Base-by-base conservation (phyloP, 2,797 vertebrate genomes). In the Tympanoctomys barrerae region DNA sequence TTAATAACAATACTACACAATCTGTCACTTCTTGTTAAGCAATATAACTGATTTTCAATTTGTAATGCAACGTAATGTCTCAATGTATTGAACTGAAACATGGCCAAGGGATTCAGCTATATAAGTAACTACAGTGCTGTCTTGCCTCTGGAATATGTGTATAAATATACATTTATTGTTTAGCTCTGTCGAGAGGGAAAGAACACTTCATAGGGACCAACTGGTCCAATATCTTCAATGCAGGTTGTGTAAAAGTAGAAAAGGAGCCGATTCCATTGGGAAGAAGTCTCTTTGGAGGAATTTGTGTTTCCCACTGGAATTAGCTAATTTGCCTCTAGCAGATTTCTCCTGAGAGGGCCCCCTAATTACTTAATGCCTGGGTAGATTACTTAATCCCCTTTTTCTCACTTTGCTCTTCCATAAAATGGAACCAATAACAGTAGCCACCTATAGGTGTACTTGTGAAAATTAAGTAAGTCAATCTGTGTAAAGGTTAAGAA, bases 371-470 rank as follows among this genome's bases (percentile, higher is more conserved):
- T 12, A 2, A 42, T 7, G 59, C 33, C 64, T 54, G 5, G 18
- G 19, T 66, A 57, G 85, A 10, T 52, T 26, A 46, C 21, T 31
- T 52, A 57, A 21, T 83, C n/a, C 13, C 52, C 6, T 11, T 39
- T 11, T 10, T 36, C 68, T 92, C 59, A 5, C 36, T 85, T 91
- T 93, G 87, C 79, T 62, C 61, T 49, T 75, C 95, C 73, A 49
- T 90, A 75, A 79, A 91, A 83, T 80, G 88, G 94, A 62, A 5
- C 28, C 42, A 26, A 33, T 31, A 12, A 21, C 0, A 21, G 31
- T 10, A 61, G 71, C 61, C 84, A 2, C n/a, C 19, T 71, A 26
- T 1, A 39, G 22, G 28, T 13, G 2, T 18, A 5, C 14, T 11
- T 28, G 66, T 26, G 36, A 82, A 87, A 73, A 68, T 26, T 18